Percentiles rank a stretch among this genome's conserved stretches.
These are phyloP conservation scores for Halictus ligatus DNA, from an alignment of 2,888 invertebrate species.

Conservation along the genomic window DNA sequence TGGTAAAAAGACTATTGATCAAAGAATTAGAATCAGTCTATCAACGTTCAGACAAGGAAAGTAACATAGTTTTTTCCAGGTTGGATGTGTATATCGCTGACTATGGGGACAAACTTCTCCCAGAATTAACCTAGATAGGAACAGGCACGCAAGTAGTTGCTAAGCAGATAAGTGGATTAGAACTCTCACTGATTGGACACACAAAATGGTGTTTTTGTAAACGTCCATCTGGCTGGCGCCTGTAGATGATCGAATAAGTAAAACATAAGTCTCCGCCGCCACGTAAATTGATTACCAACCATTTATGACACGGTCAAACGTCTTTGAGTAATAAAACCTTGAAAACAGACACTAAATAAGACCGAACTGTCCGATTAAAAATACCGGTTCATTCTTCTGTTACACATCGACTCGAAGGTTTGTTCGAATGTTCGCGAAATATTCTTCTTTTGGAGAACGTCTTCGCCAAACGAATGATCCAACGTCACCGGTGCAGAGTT, in stretches of 20 bases:
- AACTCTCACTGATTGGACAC: neutral
- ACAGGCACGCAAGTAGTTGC: neutral
- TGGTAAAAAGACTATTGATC: neutral
- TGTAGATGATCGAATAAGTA: neutral
- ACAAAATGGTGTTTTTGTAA: neutral
- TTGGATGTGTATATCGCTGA: neutral
- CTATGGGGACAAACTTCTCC: neutral
- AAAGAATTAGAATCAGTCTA: neutral
- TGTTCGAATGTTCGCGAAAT: neutral
- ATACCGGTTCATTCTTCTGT: neutral
- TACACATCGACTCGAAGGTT: neutral
- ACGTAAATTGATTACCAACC: neutral
- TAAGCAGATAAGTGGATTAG: slow-evolving; percentile 1
- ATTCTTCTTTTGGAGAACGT: neutral
- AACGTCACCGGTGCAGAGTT: neutral
- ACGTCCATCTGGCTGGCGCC: neutral
- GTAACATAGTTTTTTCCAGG: neutral
- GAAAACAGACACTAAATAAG: neutral
- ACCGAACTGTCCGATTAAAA: neutral
- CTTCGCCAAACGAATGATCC: neutral
- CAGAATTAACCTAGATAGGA: neutral
- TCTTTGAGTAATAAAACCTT: neutral
- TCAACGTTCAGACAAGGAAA: neutral
- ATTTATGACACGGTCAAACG: neutral
- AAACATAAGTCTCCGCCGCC: neutral